phyloP scores from a whole-genome alignment of 2,113 vertebrate genomes.

The Coryphaenoides rupestris region DNA sequence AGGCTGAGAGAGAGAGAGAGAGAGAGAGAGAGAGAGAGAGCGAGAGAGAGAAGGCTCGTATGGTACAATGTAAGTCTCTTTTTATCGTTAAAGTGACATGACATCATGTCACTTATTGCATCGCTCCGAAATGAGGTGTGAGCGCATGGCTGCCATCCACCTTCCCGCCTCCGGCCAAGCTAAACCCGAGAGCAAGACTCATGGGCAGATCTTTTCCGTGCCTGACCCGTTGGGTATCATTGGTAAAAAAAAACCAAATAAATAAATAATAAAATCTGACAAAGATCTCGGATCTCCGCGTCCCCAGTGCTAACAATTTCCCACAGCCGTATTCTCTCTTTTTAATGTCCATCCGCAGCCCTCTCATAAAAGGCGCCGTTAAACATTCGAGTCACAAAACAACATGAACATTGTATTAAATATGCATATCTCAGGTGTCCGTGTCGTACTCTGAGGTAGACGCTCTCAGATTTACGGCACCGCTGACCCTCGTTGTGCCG shows the following conservation, averaged over 20 bases:
- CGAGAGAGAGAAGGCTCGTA: conserved; percentile 24
- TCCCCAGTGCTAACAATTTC: neutral
- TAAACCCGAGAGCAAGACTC: conserved; percentile 32
- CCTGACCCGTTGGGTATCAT: conserved; percentile 36
- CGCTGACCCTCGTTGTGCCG: conserved; percentile 78
- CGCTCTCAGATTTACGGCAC: conserved; percentile 79
- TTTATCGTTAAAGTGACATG: conserved; percentile 21
- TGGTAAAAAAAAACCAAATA: conserved; percentile 19
- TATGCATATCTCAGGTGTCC: conserved; percentile 67
- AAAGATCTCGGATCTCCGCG: neutral
- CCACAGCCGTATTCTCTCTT: conserved; percentile 22
- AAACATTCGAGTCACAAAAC: conserved; percentile 44
- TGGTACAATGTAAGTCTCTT: conserved; percentile 27
- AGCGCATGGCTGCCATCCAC: conserved; percentile 53
- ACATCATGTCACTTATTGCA: conserved; percentile 54
- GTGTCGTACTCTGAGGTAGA: conserved; percentile 75
- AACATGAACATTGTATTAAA: conserved; percentile 52
- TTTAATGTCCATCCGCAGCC: conserved; percentile 41
- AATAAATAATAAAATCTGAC: neutral
- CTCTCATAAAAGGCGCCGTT: conserved; percentile 35
- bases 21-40: too few species aligned
- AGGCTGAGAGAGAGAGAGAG: too few species aligned
- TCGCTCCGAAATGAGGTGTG: conserved; percentile 59
- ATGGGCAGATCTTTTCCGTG: conserved; percentile 30
- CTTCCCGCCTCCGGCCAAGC: conserved; percentile 26